Conservation (phyloP, 2,797 vertebrate species). For the Siniperca scherzeri region DNA sequence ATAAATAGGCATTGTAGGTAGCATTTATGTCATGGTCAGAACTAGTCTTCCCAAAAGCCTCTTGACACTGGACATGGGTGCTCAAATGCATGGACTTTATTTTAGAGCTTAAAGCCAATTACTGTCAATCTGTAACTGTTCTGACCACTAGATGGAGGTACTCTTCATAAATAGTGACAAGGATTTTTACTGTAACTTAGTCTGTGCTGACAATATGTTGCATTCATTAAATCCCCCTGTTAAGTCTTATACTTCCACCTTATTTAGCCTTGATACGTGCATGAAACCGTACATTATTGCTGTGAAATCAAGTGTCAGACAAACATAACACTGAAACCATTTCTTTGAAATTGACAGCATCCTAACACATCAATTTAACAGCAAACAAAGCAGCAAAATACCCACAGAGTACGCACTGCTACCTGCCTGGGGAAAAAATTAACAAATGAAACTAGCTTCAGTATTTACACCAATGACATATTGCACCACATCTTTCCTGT, state of each 20-base stretch:
- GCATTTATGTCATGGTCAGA: conserved; percentile 5
- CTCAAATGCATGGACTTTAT: background rate
- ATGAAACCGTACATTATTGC: conserved; percentile 50
- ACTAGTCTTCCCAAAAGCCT: background rate
- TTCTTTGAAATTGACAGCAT: conserved; percentile 19
- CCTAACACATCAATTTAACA: background rate
- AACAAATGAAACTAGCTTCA: conserved; percentile 25
- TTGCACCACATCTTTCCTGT: conserved; percentile 36
- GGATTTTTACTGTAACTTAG: background rate
- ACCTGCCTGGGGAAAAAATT: conserved; percentile 1
- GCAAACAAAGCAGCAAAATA: conserved; percentile 25
- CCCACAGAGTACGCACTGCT: conserved; percentile 30
- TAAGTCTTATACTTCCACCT: background rate
- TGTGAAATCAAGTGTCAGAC: conserved; percentile 45
- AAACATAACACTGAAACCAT: conserved; percentile 30
- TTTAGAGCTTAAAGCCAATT: background rate
- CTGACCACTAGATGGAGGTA: conserved; percentile 74
- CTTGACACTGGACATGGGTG: background rate
- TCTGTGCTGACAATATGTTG: conserved; percentile 18
- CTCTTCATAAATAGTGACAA: conserved; percentile 33
- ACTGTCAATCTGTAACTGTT: conserved; percentile 3
- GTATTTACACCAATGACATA: conserved; percentile 50
- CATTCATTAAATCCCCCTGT: conserved; percentile 2
- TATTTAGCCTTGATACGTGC: conserved; percentile 28
- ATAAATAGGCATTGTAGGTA: conserved; percentile 6